Percentiles rank a stretch among this genome's conserved stretches.
phyloP scores from a whole-genome alignment of 2,113 vertebrate species.

The Platysternon megacephalum region DNA sequence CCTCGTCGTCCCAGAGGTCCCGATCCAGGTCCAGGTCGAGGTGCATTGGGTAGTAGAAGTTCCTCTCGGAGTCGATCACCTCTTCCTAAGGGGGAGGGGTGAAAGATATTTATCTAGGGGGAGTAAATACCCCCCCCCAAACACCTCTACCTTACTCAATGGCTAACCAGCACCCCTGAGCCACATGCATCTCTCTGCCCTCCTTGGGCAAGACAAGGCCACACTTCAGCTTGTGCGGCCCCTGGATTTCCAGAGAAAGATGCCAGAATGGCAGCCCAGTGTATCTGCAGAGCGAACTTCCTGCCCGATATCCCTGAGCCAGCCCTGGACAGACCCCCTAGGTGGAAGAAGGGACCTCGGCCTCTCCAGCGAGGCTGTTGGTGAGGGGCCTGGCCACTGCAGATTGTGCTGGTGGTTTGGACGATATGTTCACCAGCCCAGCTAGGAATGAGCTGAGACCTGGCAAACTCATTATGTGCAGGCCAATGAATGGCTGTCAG shows the following conservation, averaged over 20 bases:
- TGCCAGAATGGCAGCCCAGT: neutral
- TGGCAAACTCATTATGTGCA: neutral
- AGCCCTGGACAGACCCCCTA: neutral
- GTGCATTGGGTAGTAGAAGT: conserved; percentile 83
- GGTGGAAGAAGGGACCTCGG: neutral
- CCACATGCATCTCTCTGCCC: neutral
- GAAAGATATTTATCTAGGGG: neutral
- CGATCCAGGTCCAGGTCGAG: conserved; percentile 84
- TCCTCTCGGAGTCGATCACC: conserved; percentile 84
- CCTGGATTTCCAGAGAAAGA: neutral
- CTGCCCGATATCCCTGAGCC: too few species aligned
- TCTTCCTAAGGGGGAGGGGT: conserved; percentile 46
- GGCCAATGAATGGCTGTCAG: neutral
- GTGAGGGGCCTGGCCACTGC: neutral
- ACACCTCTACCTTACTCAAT: fast-evolving
- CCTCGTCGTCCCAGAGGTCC: conserved; percentile 81
- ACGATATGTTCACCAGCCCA: neutral
- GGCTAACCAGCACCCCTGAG: neutral
- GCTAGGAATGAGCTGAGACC: neutral
- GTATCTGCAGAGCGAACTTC: neutral
- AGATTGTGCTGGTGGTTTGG: neutral
- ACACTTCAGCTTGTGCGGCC: neutral
- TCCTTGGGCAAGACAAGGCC: neutral
- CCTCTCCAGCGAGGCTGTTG: neutral
- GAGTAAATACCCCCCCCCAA: neutral